These are phyloP conservation scores for Sphenodon punctatus DNA, from an alignment of 2,797 vertebrate species.

Conservation along the genomic window DNA sequence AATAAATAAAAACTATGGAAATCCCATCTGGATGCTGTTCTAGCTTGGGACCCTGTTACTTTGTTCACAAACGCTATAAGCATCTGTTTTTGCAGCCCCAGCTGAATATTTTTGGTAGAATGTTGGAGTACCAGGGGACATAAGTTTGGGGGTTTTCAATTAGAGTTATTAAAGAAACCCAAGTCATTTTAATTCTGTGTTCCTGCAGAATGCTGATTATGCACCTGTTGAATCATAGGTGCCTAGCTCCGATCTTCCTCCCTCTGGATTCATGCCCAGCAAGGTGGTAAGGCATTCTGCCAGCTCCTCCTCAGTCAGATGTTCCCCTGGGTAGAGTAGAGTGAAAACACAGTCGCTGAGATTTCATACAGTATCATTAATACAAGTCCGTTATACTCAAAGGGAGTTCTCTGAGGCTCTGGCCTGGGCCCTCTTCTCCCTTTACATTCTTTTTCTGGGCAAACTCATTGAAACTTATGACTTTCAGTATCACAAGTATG, in stretches of 20 bases:
- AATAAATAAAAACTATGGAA: too few relatives aligned
- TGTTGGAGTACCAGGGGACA: slow-evolving; percentile 21
- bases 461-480: too few relatives aligned
- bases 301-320: slow-evolving; percentile 89
- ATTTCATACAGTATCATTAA: fast-evolving
- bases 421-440: too few relatives aligned
- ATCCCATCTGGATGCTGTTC: background rate
- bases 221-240: slow-evolving; percentile 65
- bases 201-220: slow-evolving; percentile 4
- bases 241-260: slow-evolving; percentile 59
- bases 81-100: slow-evolving; percentile 32
- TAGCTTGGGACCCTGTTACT: slow-evolving; percentile 17
- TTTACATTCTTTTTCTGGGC: too few relatives aligned
- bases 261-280: slow-evolving; percentile 70
- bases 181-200: slow-evolving; percentile 1
- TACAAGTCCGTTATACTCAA: too few relatives aligned
- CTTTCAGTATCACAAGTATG: too few relatives aligned
- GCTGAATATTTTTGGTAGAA: slow-evolving; percentile 37
- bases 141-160: slow-evolving; percentile 28
- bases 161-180: slow-evolving; percentile 17
- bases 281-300: slow-evolving; percentile 81
- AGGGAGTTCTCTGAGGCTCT: too few relatives aligned
- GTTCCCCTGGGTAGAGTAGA: slow-evolving; percentile 81
- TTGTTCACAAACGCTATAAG: too few relatives aligned
- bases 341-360: background rate